These are phyloP conservation scores for Lycophotia porphyrea DNA, from an alignment of 2,888 invertebrate species.

Conservation along the genomic window DNA sequence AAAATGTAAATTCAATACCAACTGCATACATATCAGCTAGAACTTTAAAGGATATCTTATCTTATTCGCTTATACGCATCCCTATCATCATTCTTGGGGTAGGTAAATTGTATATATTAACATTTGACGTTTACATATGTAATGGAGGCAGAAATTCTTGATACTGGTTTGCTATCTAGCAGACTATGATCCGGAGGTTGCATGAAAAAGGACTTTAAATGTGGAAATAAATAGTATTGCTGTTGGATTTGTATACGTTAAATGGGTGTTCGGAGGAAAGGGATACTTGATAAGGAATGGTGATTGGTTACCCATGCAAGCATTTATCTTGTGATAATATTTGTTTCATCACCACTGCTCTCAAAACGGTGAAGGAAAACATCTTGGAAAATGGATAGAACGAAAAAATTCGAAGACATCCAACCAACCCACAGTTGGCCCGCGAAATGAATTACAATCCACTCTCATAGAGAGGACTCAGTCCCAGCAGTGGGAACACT, in stretches of 20 bases:
- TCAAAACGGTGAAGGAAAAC: background rate
- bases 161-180: slow-evolving; percentile 42
- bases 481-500: background rate
- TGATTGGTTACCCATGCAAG: background rate
- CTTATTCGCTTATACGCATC: slow-evolving; percentile 17
- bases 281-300: background rate
- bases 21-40: slow-evolving; percentile 13
- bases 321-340: background rate
- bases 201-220: slow-evolving; percentile 9
- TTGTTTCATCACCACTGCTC: background rate
- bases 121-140: slow-evolving; percentile 52
- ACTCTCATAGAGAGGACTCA: background rate
- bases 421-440: background rate
- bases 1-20: slow-evolving; percentile 50
- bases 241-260: background rate
- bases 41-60: slow-evolving; percentile 33
- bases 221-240: slow-evolving; percentile 6
- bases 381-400: too few species aligned
- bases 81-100: slow-evolving; percentile 45
- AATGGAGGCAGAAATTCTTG: slow-evolving; percentile 32
- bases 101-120: slow-evolving; percentile 55
- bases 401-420: background rate
- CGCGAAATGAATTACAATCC: background rate
- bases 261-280: background rate
- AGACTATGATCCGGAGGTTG: slow-evolving; percentile 24